Conservation (phyloP, 2,888 invertebrate species). For the Oscheius sp. region DNA sequence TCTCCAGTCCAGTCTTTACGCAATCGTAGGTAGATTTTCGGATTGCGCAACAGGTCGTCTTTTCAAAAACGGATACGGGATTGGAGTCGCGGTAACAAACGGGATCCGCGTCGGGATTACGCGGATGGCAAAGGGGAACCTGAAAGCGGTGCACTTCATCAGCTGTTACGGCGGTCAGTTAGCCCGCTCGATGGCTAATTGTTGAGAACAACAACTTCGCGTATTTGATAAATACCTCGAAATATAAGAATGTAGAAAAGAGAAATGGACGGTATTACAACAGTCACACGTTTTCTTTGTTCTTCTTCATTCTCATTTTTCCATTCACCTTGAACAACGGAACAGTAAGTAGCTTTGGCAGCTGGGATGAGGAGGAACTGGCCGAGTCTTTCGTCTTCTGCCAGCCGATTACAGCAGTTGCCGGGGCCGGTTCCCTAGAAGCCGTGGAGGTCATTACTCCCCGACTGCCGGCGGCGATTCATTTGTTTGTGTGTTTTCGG, state of each 20-base stretch:
- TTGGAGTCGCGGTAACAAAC: no score
- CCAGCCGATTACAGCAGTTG: slow-evolving; percentile 28
- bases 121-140: slow-evolving; percentile 15
- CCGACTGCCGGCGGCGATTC: slow-evolving; percentile 9
- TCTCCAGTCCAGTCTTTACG: slow-evolving; percentile 15
- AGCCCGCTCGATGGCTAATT: no score
- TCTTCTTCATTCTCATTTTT: neutral
- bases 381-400: no score
- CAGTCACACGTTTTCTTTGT: neutral
- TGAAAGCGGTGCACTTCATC: slow-evolving; percentile 11
- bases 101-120: no score
- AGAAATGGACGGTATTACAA: neutral
- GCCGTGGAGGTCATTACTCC: neutral
- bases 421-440: neutral
- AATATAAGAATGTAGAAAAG: no score
- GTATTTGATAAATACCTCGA: no score
- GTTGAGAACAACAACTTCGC: no score
- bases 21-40: no score
- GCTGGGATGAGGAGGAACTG: no score
- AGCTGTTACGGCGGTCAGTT: neutral
- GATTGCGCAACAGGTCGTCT: slow-evolving; percentile 17
- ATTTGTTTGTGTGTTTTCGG: slow-evolving; percentile 27
- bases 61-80: slow-evolving; percentile 20
- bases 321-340: neutral
- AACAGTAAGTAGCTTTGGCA: no score